Conservation (phyloP, 2,888 invertebrate genomes). For the Nycteola revayana region DNA sequence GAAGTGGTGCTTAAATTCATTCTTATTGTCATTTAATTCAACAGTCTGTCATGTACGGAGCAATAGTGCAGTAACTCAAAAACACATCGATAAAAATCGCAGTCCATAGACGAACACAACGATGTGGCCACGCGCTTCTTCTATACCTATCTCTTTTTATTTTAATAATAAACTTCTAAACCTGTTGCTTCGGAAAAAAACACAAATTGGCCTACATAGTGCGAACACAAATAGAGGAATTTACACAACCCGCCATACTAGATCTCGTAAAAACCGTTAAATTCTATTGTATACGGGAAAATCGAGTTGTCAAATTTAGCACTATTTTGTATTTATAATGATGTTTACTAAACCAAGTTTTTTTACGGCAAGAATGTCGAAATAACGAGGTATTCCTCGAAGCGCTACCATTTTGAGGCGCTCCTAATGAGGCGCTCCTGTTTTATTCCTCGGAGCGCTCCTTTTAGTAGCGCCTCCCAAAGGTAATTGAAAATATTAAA, state of each 20-base stretch:
- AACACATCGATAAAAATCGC: conserved; percentile 50
- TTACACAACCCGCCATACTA: conserved; percentile 56
- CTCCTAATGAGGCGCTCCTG: no score
- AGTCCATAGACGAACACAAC: conserved; percentile 54
- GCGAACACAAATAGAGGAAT: conserved; percentile 64
- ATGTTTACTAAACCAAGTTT: conserved; percentile 15
- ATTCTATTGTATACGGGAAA: conserved; percentile 51
- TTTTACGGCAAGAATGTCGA: conserved; percentile 9
- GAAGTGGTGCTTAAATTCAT: conserved; percentile 21
- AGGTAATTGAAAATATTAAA: no score
- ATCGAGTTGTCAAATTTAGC: conserved; percentile 35
- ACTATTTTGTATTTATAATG: conserved; percentile 27
- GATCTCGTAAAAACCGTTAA: conserved; percentile 62
- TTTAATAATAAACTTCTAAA: conserved; percentile 37
- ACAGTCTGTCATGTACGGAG: conserved; percentile 16
- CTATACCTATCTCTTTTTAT: no score
- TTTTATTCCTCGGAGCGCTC: no score
- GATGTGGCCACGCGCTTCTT: conserved; percentile 46
- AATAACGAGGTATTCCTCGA: no score
- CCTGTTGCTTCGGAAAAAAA: conserved; percentile 58
- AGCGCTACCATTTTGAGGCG: no score
- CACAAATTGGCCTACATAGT: conserved; percentile 69
- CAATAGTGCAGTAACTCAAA: conserved; percentile 40
- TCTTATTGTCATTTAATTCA: conserved; percentile 26
- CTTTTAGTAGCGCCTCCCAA: no score